Evolutionary conservation across 1,140 invertebrate genomes (phyloP).

Genomic region (Achroia grisella): DNA sequence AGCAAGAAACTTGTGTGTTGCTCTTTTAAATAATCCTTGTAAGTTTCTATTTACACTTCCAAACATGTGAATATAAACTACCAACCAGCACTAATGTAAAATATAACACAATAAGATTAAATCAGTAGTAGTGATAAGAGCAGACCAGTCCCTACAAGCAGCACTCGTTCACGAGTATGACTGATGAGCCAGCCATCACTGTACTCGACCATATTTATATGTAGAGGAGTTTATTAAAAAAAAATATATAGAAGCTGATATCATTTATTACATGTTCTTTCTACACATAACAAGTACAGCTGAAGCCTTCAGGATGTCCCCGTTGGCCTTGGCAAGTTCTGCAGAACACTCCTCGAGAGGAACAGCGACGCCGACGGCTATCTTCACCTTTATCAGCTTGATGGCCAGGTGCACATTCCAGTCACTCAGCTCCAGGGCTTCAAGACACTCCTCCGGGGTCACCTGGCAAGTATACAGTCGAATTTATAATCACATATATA

Average conservation of each 20-base stretch:
- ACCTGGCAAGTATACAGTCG: slow-evolving; percentile 73
- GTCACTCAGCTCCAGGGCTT: slow-evolving; percentile 86
- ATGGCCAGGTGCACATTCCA: slow-evolving; percentile 94
- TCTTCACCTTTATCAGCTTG: slow-evolving; percentile 82
- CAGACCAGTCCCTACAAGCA: too few relatives aligned
- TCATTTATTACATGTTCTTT: slow-evolving; percentile 9
- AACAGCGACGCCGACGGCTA: slow-evolving; percentile 32
- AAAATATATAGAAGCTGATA: slow-evolving; percentile 10
- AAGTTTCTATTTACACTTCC: too few relatives aligned
- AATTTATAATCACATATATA: too few relatives aligned
- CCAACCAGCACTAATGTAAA: too few relatives aligned
- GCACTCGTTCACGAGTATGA: too few relatives aligned
- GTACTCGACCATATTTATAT: too few relatives aligned
- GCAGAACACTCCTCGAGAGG: slow-evolving; percentile 53
- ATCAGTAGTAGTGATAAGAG: too few relatives aligned
- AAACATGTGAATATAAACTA: too few relatives aligned
- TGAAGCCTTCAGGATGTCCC: slow-evolving; percentile 54
- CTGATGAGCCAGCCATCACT: too few relatives aligned
- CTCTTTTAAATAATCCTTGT: too few relatives aligned
- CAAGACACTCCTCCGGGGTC: slow-evolving; percentile 84
- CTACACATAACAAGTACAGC: slow-evolving; percentile 13
- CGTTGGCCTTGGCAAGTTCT: slow-evolving; percentile 57
- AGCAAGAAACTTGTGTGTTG: too few relatives aligned
- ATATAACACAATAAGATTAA: too few relatives aligned
- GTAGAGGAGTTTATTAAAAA: not conserved